Conservation (phyloP, 2,888 invertebrate species). For the Drosophila formosana region DNA sequence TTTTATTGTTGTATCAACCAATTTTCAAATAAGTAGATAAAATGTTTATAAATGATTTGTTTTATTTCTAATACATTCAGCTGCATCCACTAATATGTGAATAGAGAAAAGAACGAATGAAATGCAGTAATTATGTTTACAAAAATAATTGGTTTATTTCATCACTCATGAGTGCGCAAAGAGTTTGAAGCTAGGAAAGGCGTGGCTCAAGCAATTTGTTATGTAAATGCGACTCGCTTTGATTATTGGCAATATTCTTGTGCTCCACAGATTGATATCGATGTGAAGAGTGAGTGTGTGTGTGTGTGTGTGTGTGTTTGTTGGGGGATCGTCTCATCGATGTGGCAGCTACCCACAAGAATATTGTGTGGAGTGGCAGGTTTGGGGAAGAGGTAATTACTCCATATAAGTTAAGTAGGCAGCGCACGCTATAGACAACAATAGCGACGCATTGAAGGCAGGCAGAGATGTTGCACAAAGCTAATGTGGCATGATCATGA, state of each 20-base stretch:
- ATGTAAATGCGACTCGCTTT: constrained; percentile 1
- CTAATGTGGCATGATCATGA: constrained; percentile 67
- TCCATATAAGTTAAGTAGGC: constrained; percentile 19
- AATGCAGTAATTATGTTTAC: no score
- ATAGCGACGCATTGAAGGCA: constrained; percentile 42
- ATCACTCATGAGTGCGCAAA: background rate
- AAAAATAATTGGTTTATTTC: no score
- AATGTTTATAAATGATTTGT: no score
- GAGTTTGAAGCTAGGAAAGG: constrained; percentile 1
- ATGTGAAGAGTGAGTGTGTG: background rate
- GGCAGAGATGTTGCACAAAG: constrained; percentile 22
- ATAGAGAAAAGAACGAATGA: no score
- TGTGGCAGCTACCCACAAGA: constrained; percentile 27
- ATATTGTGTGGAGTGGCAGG: background rate
- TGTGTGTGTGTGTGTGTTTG: background rate
- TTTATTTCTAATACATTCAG: no score
- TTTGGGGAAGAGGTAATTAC: constrained; percentile 11
- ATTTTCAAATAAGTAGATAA: no score
- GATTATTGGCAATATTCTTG: background rate
- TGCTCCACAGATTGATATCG: background rate
- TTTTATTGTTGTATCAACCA: no score
- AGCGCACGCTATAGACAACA: constrained; percentile 30
- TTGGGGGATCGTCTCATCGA: constrained; percentile 12
- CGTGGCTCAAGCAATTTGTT: background rate
- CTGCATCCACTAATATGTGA: no score